Percentiles rank a stretch among this genome's conserved stretches.
phyloP scores from a whole-genome alignment of 2,888 invertebrate genomes.

The Blastobasis lacticolella region DNA sequence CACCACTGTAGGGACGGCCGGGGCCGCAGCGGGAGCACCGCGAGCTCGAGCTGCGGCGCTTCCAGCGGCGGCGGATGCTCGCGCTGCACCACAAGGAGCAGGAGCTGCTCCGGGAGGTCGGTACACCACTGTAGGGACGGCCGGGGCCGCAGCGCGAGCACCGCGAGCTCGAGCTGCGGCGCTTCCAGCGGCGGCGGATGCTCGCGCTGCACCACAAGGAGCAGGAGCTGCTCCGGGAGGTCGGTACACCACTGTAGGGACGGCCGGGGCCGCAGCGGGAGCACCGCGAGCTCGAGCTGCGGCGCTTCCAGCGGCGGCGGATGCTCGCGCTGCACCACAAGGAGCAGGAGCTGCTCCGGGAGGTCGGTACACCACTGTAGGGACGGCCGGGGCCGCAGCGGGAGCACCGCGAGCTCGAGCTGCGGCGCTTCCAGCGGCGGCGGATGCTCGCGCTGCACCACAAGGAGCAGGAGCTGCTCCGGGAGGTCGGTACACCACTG shows the following conservation, averaged over 20 bases:
- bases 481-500: too few species aligned
- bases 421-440: conserved; percentile 92
- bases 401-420: conserved; percentile 92
- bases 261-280: conserved; percentile 87
- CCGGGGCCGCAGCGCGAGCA: conserved; percentile 91
- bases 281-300: conserved; percentile 92
- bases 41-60: conserved; percentile 93
- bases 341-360: conserved; percentile 92
- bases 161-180: conserved; percentile 92
- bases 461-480: conserved; percentile 91
- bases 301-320: conserved; percentile 93
- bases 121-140: too few species aligned
- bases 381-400: conserved; percentile 82
- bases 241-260: conserved; percentile 29
- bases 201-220: conserved; percentile 90
- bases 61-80: conserved; percentile 91
- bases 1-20: conserved; percentile 28
- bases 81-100: conserved; percentile 91
- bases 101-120: conserved; percentile 90
- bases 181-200: conserved; percentile 92
- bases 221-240: conserved; percentile 92
- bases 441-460: conserved; percentile 90
- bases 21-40: conserved; percentile 92
- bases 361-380: conserved; percentile 66
- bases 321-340: conserved; percentile 89